Base-by-base conservation (phyloP, 1,140 invertebrate genomes). In the Drosophila ogumai region DNA sequence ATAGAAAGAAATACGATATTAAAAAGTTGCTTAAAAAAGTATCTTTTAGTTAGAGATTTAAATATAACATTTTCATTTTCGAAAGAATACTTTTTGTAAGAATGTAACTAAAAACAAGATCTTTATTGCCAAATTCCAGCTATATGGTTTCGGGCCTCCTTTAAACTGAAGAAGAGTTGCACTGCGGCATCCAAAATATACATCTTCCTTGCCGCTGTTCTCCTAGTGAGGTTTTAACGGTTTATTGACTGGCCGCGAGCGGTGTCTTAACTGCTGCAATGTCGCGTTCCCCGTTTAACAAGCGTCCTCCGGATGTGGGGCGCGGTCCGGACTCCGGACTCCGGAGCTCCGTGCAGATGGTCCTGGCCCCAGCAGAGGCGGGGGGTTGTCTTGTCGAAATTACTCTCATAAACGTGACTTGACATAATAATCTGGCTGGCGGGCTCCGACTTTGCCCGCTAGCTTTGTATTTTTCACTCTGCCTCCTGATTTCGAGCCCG, bases 351-450 rank as follows among this genome's bases (percentile, higher is more conserved):
- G n/a, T 63, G 22, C 52, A 63, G 59, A 56, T 61, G 58, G 58
- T 46, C 41, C 10, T 22, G 57, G 31, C 15, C 60, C 19, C 10
- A 32, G 41, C 19, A 40, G 40, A 40, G 67, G 69, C 66, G 50
- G 80, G 46, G 59, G 71, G 46, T 58, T 76, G 80, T 64, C 76
- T 74, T 82, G 87, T 86, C 88, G 87, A 91, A 91, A 91, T 91
- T 91, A 88, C 87, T 88, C 82, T 90, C 82, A 87, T 82, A 91
- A 91, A 91, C 87, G 87, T 91, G 87, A 91, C 87, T 91, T 91
- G 87, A 91, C 87, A 91, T 91, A 91, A 91, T 91, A 91, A 91
- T 91, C 87, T 91, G 81, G 82, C 81, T 84, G 77, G 65, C 66
- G 57, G 68, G 74, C 72, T 82, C 44, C 57, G 67, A 71, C 75